Percentiles rank a stretch among this genome's conserved stretches.
phyloP scores from a whole-genome alignment of 2,113 vertebrate genomes.

The Bungarus multicinctus region DNA sequence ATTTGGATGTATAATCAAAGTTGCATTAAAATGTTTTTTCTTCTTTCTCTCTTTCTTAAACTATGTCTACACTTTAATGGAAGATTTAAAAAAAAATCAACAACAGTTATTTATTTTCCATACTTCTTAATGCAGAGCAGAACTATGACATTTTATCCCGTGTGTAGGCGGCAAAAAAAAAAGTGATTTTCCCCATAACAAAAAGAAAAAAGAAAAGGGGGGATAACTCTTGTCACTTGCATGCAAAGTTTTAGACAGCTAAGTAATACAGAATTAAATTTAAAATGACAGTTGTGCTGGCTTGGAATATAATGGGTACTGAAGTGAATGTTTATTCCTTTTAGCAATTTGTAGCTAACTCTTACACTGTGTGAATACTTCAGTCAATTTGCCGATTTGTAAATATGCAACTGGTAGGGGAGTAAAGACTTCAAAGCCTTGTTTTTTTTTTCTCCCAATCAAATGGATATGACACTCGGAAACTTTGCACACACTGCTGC shows the following conservation, averaged over 20 bases:
- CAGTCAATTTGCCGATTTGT: conserved; percentile 42
- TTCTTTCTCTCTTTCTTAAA: conserved; percentile 3
- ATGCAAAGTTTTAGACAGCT: conserved; percentile 72
- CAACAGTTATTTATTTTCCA: conserved; percentile 18
- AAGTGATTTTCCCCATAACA: conserved; percentile 44
- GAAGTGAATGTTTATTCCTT: conserved; percentile 71
- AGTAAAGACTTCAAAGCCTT: background rate
- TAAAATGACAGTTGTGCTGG: conserved; percentile 71
- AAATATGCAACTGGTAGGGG: conserved; percentile 31
- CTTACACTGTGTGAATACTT: conserved; percentile 51
- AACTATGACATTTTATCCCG: conserved; percentile 49
- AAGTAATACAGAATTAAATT: conserved; percentile 76
- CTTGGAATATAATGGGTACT: conserved; percentile 70
- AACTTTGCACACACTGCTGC: background rate
- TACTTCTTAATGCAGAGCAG: background rate
- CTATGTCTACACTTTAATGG: conserved; percentile 8
- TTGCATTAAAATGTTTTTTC: background rate
- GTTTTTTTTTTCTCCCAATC: too few species aligned
- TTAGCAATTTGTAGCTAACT: conserved; percentile 64
- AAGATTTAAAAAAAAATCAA: conserved; percentile 12
- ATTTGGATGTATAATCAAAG: conserved; percentile 31
- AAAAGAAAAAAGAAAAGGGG: conserved; percentile 44
- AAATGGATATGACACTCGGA: too few species aligned
- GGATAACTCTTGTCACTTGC: conserved; percentile 66
- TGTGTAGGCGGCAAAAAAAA: conserved; percentile 59